Evolutionary conservation across 2,797 vertebrate species (phyloP).

Genomic region (Chiropotes sagulatus): DNA sequence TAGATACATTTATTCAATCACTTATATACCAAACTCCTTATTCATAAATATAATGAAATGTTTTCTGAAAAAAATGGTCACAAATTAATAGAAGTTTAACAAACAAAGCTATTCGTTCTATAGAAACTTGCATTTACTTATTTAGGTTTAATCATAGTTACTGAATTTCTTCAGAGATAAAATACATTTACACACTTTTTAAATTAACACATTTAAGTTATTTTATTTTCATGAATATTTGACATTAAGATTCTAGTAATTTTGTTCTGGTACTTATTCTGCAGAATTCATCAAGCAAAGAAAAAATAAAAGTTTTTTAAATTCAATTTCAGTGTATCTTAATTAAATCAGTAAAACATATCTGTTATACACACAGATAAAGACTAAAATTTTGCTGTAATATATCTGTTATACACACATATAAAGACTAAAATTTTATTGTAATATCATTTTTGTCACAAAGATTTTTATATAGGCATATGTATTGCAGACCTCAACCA

Average conservation of each 20-base stretch:
- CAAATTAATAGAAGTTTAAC: background rate
- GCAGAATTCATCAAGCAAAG: conserved; percentile 8
- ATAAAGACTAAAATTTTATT: background rate
- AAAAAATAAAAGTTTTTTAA: background rate
- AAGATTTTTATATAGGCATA: background rate
- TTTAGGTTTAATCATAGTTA: conserved; percentile 17
- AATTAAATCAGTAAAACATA: conserved; percentile 42
- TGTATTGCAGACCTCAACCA: background rate
- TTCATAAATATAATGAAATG: background rate
- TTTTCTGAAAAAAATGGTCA: background rate
- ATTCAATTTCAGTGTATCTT: conserved; percentile 20
- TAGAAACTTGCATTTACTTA: background rate
- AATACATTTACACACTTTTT: background rate
- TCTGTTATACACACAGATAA: background rate
- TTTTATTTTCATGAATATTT: conserved; percentile 34
- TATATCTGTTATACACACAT: background rate
- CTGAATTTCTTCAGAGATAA: background rate
- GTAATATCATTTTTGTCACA: background rate
- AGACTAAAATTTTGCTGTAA: background rate
- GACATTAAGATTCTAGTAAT: background rate
- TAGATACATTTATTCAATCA: background rate
- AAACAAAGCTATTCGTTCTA: background rate
- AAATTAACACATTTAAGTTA: background rate
- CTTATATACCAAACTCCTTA: background rate
- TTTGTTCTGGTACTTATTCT: background rate